Conservation (phyloP, 2,113 vertebrate species). For the Chionomys nivalis region DNA sequence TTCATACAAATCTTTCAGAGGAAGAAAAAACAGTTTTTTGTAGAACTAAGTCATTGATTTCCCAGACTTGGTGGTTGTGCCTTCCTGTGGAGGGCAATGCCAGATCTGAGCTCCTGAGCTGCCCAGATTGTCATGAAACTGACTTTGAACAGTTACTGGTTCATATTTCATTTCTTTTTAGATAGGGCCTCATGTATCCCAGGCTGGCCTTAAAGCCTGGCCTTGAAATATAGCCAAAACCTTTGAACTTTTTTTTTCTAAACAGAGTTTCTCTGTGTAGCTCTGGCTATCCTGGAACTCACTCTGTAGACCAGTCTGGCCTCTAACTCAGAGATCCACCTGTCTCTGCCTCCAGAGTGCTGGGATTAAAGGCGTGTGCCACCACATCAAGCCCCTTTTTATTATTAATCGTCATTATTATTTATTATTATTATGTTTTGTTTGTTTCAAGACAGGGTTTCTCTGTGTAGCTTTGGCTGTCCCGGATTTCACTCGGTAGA, state of each 20-base stretch:
- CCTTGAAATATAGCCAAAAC: not conserved
- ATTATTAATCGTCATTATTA: no score
- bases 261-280: not conserved
- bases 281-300: not conserved
- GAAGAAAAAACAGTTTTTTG: not conserved
- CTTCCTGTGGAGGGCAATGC: not conserved
- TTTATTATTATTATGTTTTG: not conserved
- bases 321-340: not conserved
- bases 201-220: not conserved
- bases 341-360: not conserved
- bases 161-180: not conserved
- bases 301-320: not conserved
- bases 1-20: not conserved
- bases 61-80: not conserved
- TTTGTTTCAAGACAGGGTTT: not conserved
- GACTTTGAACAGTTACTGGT: conserved; percentile 21
- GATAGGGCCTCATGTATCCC: not conserved
- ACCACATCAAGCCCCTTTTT: not conserved
- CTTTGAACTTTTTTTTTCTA: not conserved
- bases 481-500: not conserved
- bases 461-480: not conserved
- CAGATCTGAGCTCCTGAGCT: not conserved
- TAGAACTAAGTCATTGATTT: not conserved
- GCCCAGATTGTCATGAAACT: not conserved
- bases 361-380: not conserved